Conservation (phyloP, 2,888 invertebrate species). For the Celastrina argiolus region DNA sequence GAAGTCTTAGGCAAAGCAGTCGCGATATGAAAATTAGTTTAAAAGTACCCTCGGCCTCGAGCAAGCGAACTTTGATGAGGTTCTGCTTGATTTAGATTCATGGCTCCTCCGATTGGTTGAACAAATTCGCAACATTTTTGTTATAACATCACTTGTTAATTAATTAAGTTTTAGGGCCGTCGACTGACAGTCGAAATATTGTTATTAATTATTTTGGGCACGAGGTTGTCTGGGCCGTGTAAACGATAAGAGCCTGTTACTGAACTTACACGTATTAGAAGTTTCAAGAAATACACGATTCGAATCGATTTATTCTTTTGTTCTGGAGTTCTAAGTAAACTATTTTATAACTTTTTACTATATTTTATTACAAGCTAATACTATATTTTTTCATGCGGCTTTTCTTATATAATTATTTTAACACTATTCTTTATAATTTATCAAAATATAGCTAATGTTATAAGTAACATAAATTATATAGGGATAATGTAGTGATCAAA, state of each 20-base stretch:
- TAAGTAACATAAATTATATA: too few relatives aligned
- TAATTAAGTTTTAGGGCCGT: slow-evolving; percentile 17
- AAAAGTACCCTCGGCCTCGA: slow-evolving; percentile 51
- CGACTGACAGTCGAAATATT: neutral
- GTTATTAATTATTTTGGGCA: neutral
- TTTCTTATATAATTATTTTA: too few relatives aligned
- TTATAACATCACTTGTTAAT: slow-evolving; percentile 14
- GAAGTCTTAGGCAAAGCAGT: slow-evolving; percentile 26
- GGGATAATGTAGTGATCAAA: too few relatives aligned
- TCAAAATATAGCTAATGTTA: too few relatives aligned
- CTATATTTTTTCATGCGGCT: too few relatives aligned
- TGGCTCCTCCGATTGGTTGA: slow-evolving; percentile 50
- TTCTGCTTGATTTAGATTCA: slow-evolving; percentile 67
- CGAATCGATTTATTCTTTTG: neutral
- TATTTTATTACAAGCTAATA: too few relatives aligned
- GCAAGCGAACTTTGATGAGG: slow-evolving; percentile 64
- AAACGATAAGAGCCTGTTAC: neutral
- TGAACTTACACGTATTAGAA: neutral
- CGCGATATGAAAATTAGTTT: slow-evolving; percentile 67
- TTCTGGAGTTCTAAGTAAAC: neutral
- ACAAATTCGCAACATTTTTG: slow-evolving; percentile 14
- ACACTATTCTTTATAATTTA: too few relatives aligned
- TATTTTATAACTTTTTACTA: too few relatives aligned
- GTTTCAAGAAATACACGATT: neutral
- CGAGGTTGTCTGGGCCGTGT: neutral